Evolutionary conservation across 2,888 invertebrate species (phyloP).

Genomic region (Lordiphosa fenestrarum): DNA sequence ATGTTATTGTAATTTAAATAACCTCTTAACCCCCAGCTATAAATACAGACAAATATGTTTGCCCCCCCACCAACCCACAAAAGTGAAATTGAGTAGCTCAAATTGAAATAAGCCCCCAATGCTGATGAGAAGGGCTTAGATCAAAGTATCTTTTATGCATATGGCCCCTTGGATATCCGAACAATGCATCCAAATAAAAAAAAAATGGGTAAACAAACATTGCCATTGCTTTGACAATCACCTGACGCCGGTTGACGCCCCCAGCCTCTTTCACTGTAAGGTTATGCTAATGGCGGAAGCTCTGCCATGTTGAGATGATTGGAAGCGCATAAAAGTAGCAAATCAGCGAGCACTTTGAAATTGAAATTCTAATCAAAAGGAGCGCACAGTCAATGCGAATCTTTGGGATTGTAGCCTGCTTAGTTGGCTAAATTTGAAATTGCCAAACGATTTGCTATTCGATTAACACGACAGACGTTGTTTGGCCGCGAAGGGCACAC

Average conservation of each 20-base stretch:
- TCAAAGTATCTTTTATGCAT: conserved; percentile 5
- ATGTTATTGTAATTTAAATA: too few relatives aligned
- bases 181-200: conserved; percentile 37
- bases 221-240: conserved; percentile 55
- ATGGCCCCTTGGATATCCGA: conserved; percentile 23
- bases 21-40: too few relatives aligned
- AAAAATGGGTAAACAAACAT: conserved; percentile 38
- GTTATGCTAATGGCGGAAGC: conserved; percentile 66
- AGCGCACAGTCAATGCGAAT: conserved; percentile 11
- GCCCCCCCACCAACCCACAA: too few relatives aligned
- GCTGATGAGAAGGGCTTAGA: too few relatives aligned
- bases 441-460: conserved; percentile 67
- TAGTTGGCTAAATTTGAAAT: conserved; percentile 63
- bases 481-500: conserved; percentile 3
- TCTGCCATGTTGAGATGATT: conserved; percentile 43
- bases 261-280: conserved; percentile 27
- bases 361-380: conserved; percentile 66
- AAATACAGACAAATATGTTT: too few relatives aligned
- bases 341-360: conserved; percentile 60
- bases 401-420: conserved; percentile 33
- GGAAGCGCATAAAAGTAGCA: conserved; percentile 58
- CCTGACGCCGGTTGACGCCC: conserved; percentile 47
- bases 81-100: too few relatives aligned
- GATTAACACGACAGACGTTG: conserved; percentile 59
- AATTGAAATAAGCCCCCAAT: too few relatives aligned